These are phyloP conservation scores for Polydrusus pterygomalis DNA, from an alignment of 2,888 invertebrate genomes.

Conservation along the genomic window DNA sequence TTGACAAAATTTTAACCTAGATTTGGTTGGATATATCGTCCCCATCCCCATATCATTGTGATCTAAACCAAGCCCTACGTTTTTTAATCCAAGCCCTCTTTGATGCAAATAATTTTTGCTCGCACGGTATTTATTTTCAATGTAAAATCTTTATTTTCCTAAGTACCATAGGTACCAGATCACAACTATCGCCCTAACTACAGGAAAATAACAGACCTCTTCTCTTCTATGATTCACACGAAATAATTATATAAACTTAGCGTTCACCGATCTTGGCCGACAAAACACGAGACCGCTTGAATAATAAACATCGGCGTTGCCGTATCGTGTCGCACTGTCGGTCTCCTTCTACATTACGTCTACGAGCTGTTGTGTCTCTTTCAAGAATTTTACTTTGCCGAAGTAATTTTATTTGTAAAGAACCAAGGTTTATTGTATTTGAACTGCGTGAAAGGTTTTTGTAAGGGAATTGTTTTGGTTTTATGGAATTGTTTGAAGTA, in stretches of 20 bases:
- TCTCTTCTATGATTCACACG: constrained; percentile 60
- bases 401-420: constrained; percentile 44
- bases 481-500: constrained; percentile 20
- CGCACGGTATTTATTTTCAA: too few species aligned
- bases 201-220: constrained; percentile 43
- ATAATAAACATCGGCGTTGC: constrained; percentile 58
- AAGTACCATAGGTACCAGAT: too few species aligned
- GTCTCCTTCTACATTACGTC: constrained; percentile 47
- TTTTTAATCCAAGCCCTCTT: too few species aligned
- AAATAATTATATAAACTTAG: constrained; percentile 61
- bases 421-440: constrained; percentile 48
- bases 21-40: too few species aligned
- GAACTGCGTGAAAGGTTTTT: constrained; percentile 47
- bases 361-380: constrained; percentile 23
- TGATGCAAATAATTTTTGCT: too few species aligned
- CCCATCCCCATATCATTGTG: too few species aligned
- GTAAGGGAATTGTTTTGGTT: constrained; percentile 32
- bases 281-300: constrained; percentile 51
- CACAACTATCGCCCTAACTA: constrained; percentile 28
- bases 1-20: too few species aligned
- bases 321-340: constrained; percentile 32
- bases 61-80: too few species aligned
- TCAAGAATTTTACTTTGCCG: constrained; percentile 43
- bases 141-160: too few species aligned
- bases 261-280: constrained; percentile 55